phyloP scores from a whole-genome alignment of 1,140 invertebrate species.

The Pollicipes pollicipes region DNA sequence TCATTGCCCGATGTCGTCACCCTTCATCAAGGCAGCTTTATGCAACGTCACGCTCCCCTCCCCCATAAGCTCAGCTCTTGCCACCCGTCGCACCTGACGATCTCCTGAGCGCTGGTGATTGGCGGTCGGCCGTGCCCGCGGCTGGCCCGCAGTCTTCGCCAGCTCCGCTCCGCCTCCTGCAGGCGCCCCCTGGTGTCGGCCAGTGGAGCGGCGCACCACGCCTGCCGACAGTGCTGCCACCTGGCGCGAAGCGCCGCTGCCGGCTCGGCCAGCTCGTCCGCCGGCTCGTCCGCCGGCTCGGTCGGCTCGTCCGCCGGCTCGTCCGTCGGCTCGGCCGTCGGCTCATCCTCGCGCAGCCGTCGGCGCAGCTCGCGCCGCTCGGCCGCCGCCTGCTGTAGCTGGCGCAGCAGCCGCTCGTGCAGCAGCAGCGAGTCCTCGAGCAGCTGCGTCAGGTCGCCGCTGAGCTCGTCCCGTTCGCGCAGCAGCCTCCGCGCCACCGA shows the following conservation, averaged over 20 bases:
- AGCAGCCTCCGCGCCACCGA: slow-evolving; percentile 20
- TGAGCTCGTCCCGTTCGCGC: slow-evolving; percentile 23
- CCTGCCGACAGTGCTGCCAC: slow-evolving; percentile 20
- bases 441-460: slow-evolving; percentile 19
- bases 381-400: slow-evolving; percentile 18
- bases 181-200: slow-evolving; percentile 21
- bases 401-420: slow-evolving; percentile 19
- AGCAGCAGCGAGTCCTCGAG: slow-evolving; percentile 20
- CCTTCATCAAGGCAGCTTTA: no score
- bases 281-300: neutral
- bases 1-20: no score
- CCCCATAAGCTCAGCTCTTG: neutral
- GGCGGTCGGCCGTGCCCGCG: neutral
- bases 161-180: slow-evolving; percentile 21
- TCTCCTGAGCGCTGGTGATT: neutral
- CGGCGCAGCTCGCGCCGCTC: slow-evolving; percentile 17
- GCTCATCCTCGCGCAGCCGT: neutral
- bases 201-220: slow-evolving; percentile 20
- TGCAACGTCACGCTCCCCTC: neutral
- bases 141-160: slow-evolving; percentile 19
- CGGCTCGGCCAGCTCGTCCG: neutral
- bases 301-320: no score
- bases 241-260: slow-evolving; percentile 18
- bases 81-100: neutral
- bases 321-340: neutral